A percentile compares a stretch with the other conserved stretches of the same genome.
These are phyloP conservation scores for Chloropsis hardwickii DNA, from an alignment of 2,113 vertebrate genomes.

Conservation along the genomic window DNA sequence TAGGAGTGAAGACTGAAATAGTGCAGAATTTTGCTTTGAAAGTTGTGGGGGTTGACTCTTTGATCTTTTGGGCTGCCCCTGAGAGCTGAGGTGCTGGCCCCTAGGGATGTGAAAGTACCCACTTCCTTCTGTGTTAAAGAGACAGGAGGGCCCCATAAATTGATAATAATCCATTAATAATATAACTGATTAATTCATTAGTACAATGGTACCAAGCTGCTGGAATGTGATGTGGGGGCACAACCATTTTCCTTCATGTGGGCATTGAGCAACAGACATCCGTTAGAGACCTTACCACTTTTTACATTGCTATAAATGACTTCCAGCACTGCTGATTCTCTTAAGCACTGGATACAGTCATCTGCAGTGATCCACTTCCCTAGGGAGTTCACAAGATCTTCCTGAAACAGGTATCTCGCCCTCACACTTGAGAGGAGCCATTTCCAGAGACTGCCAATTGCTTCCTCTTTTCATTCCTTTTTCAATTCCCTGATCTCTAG, in stretches of 20 bases:
- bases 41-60: neutral
- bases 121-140: neutral
- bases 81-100: neutral
- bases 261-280: neutral
- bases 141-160: neutral
- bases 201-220: no score
- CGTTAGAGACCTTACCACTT: neutral
- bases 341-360: neutral
- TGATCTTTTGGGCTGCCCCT: neutral
- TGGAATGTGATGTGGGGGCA: neutral
- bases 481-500: neutral
- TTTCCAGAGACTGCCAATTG: neutral
- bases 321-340: neutral
- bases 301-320: neutral
- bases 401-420: neutral
- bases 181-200: neutral
- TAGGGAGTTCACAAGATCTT: neutral
- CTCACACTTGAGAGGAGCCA: neutral
- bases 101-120: neutral
- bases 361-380: neutral
- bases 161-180: no score
- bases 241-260: neutral
- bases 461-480: neutral
- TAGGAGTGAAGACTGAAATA: neutral
- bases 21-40: neutral